Evolutionary conservation across 2,888 invertebrate genomes (phyloP), one percentile per base, ranked within the genome.

Genomic region (Eilema griseolum): DNA sequence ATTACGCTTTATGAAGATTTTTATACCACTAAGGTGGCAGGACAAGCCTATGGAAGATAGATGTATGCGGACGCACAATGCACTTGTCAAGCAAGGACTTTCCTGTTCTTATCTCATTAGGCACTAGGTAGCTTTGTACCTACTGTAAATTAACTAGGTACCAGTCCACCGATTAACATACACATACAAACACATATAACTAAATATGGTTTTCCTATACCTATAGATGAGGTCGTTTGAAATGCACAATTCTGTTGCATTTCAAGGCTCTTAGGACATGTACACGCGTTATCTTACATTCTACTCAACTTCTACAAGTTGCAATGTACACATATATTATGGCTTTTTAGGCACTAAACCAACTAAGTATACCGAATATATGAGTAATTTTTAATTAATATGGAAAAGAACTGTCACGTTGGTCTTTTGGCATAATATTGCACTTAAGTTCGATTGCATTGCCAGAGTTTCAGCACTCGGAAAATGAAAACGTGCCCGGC

Each of bases 41-140:
- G n/a, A n/a, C n/a, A n/a, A n/a, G n/a, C n/a, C n/a, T n/a, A n/a
- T n/a, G n/a, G n/a, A n/a, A n/a, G 3, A 56, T 33, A 31, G 24
- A 24, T 26, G 37, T 14, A 28, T 28, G 61, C 20, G 41, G 24
- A 66, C n/a, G 24, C 8, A 26, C 23, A 26, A 16, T 28, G 41
- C 41, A 60, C 28, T 41, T 52, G 33, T 31, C 24, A 56, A 23
- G 81, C 81, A 37, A 41, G 83, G 79, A 87, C 86, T 91, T 90
- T 91, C 86, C 87, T 87, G 81, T 72, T 83, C 62, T 73, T 69
- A 83, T 82, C 77, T 69, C 68, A 67, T 72, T 64, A 67, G 71
- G 64, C 61, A 65, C 14, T 60, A 60, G 26, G 28, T 28, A 61
- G 16, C 24, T 57, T 11, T 24, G 23, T 14, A 16, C 2, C 10